Base-by-base conservation (phyloP, 2,888 invertebrate species). In the Noctua comes region DNA sequence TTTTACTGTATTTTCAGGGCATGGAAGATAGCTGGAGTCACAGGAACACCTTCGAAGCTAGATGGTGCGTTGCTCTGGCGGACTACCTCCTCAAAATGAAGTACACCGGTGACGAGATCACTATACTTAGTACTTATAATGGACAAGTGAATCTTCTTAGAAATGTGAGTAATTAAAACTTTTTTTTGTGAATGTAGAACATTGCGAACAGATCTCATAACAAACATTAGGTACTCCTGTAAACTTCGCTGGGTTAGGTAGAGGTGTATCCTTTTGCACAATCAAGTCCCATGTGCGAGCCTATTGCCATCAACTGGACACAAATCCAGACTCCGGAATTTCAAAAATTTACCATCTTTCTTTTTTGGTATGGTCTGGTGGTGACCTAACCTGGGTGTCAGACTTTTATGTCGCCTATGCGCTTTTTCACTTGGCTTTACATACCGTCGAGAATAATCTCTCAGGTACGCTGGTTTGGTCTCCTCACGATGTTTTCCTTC, bases 121-220 rank as follows among this genome's bases (percentile, higher is more conserved):
- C 98, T 0, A 97, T 99, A 85, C 94, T 99, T 13, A 97, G 98
- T 0, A 97, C 98, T 0, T 98, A 98, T 91, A 97, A 97, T 16
- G 98, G 98, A 8, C 98, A 98, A 93, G 97, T 98, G 87, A 96
- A 97, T 73, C 94, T 97, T 62, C 94, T 98, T 77, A 95, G 94
- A 88, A 95, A 97, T 90, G 97, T 97, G 89, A 86, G 86, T 79
- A 68, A 48, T 46, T 59, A 24, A 43, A 40, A 6, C 24, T 13
- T 16, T 21, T 51, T 72, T 62, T n/a, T n/a, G 27, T 27, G 2
- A 18, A 31, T 8, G 1, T 59, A 57, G n/a, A n/a, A n/a, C n/a
- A 57, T 57, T 57, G 57, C 5, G n/a, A n/a, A 57, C n/a, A 10
- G n/a, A n/a, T n/a, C n/a, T 57, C n/a, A 11, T 11, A 57, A n/a